Percentiles rank a stretch among this genome's conserved stretches.
Evolutionary conservation across 2,113 vertebrate species (phyloP).

Genomic region (Corythoichthys haematopterus): DNA sequence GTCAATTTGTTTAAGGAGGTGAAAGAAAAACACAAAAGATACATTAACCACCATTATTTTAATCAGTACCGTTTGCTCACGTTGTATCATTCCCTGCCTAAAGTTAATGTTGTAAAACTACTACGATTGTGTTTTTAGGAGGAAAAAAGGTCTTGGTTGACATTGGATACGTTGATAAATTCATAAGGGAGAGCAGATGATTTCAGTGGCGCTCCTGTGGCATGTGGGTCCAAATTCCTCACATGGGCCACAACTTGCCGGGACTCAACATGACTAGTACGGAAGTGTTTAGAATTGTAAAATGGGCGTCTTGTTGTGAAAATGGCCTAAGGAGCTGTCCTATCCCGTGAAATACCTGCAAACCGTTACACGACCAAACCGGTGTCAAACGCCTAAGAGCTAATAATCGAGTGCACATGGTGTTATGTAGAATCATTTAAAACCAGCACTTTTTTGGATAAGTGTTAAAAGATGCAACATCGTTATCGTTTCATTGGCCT

Average conservation of each 20-base stretch:
- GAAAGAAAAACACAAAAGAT: background rate
- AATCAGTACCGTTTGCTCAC: background rate
- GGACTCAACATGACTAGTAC: constrained; percentile 30
- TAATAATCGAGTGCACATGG: background rate
- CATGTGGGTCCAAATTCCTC: constrained; percentile 60
- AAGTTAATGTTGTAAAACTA: background rate
- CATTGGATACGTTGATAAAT: background rate
- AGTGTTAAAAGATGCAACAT: too few relatives aligned
- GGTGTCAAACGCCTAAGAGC: background rate
- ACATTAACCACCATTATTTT: background rate
- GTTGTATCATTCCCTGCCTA: background rate
- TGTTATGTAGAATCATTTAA: background rate
- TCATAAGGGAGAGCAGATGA: constrained; percentile 1
- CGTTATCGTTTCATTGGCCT: background rate
- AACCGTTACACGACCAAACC: constrained; percentile 39
- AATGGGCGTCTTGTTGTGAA: constrained; percentile 52
- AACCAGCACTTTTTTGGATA: background rate
- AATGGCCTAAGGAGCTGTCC: constrained; percentile 45
- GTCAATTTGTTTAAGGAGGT: too few relatives aligned
- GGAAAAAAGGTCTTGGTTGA: too few relatives aligned
- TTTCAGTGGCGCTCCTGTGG: constrained; percentile 18
- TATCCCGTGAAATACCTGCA: constrained; percentile 36
- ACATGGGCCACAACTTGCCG: constrained; percentile 69
- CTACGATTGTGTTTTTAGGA: background rate
- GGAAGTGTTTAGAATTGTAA: constrained; percentile 55